Percentiles rank a stretch among this genome's conserved stretches.
Conservation (phyloP, 2,797 vertebrate species). For the Anomalospiza imberbis region DNA sequence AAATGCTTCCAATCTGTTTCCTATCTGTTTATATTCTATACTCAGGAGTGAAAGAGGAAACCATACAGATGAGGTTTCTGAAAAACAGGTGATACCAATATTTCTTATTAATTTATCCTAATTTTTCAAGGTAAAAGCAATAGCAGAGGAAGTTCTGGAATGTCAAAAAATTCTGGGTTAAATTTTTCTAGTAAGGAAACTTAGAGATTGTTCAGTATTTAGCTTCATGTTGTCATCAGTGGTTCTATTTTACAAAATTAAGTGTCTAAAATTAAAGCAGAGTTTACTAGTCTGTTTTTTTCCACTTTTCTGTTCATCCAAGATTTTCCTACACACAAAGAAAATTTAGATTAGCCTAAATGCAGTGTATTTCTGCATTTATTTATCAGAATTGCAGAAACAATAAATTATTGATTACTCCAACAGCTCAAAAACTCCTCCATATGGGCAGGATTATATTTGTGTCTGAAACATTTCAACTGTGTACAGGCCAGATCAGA, state of each 20-base stretch:
- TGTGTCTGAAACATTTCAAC: neutral
- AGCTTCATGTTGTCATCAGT: neutral
- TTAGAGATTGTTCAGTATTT: neutral
- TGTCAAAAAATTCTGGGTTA: neutral
- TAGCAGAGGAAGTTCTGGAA: neutral
- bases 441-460: neutral
- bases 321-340: neutral
- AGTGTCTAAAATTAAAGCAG: neutral
- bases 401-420: neutral
- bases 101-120: neutral
- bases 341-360: neutral
- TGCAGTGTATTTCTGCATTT: neutral
- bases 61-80: neutral
- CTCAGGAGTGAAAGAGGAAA: neutral
- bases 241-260: neutral
- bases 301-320: neutral
- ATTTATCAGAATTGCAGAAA: neutral
- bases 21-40: neutral
- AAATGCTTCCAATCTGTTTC: neutral
- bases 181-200: neutral
- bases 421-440: neutral
- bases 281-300: fast-evolving
- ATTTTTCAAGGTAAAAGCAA: neutral
- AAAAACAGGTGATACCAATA: neutral
- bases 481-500: neutral